Evolutionary conservation across 2,797 vertebrate genomes (phyloP).

Genomic region (Bryconaethiops microstoma): DNA sequence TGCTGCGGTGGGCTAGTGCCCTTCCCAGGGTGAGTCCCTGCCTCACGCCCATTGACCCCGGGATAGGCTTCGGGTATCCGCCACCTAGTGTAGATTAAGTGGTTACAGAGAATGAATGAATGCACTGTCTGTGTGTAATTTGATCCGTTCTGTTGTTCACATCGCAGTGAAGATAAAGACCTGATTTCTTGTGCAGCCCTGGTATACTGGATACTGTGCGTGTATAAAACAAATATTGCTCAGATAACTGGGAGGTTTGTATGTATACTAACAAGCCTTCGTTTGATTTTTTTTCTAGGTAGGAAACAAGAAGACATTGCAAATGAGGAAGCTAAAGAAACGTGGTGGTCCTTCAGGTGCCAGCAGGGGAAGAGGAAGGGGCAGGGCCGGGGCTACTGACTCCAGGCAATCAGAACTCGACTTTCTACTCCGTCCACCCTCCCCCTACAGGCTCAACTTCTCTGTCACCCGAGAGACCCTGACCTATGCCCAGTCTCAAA

Average conservation of each 20-base stretch:
- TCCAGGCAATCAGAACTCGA: slow-evolving; percentile 39
- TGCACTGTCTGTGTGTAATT: no score
- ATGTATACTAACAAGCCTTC: neutral
- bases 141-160: no score
- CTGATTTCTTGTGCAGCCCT: no score
- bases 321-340: slow-evolving; percentile 87
- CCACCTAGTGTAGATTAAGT: no score
- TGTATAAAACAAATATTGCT: neutral
- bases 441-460: slow-evolving; percentile 91
- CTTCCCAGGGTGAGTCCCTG: no score
- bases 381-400: slow-evolving; percentile 73
- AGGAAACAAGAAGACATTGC: slow-evolving; percentile 66
- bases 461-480: slow-evolving; percentile 90
- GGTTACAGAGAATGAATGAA: no score
- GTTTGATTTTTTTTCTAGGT: slow-evolving; percentile 20
- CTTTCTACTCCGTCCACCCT: slow-evolving; percentile 82
- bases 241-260: neutral
- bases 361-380: slow-evolving; percentile 78
- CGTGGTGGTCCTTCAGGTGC: slow-evolving; percentile 82
- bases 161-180: no score
- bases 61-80: no score
- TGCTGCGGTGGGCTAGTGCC: no score
- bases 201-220: neutral
- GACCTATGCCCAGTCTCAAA: slow-evolving; percentile 94
- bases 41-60: no score